Evolutionary conservation across 1,140 invertebrate species (phyloP).

Genomic region (Schlechtendalia chinensis): DNA sequence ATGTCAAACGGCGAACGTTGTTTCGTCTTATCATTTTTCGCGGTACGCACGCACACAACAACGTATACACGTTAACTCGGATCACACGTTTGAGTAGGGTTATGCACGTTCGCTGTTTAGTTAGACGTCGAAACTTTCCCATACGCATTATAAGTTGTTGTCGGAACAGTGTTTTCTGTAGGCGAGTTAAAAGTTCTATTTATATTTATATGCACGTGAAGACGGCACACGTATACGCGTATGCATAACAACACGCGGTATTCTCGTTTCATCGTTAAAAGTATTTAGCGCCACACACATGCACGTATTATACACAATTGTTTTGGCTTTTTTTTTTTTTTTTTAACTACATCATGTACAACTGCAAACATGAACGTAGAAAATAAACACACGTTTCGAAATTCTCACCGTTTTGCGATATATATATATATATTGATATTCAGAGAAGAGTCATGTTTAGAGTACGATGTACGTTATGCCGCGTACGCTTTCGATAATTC

Average conservation of each 20-base stretch:
- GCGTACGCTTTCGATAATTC: too few species aligned
- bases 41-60: neutral
- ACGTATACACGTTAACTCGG: neutral
- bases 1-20: neutral
- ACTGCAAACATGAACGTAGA: too few species aligned
- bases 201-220: too few species aligned
- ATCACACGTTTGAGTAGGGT: constrained; percentile 5
- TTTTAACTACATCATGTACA: too few species aligned
- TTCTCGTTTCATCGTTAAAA: neutral
- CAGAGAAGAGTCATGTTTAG: too few species aligned
- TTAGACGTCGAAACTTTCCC: constrained; percentile 9
- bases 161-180: constrained; percentile 10
- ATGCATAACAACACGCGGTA: neutral
- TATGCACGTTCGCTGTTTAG: neutral
- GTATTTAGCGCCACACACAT: neutral
- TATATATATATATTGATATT: too few species aligned
- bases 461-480: too few species aligned
- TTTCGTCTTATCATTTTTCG: neutral
- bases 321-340: too few species aligned
- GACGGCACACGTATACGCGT: too few species aligned
- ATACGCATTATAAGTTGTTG: neutral
- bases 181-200: neutral
- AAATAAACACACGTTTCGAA: too few species aligned
- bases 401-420: too few species aligned
- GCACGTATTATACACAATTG: too few species aligned